These are phyloP conservation scores for Penelope pileata DNA, from an alignment of 2,113 vertebrate genomes.

Conservation along the genomic window DNA sequence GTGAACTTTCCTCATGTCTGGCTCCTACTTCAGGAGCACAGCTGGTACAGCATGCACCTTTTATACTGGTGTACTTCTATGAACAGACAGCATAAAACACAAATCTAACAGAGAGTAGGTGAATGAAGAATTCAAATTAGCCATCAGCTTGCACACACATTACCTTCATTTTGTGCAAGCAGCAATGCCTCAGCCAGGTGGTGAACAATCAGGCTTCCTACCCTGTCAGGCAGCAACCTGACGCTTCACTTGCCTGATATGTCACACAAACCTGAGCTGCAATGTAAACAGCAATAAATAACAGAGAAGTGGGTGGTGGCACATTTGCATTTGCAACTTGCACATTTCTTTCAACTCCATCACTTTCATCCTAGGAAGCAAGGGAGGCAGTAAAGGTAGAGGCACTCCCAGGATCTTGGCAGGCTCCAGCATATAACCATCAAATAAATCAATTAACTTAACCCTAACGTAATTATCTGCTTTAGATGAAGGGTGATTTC, in stretches of 20 bases:
- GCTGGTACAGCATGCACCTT: not conserved
- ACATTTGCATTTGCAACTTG: not conserved
- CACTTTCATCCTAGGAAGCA: not conserved
- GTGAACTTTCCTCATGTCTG: not conserved
- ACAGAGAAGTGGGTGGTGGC: not conserved
- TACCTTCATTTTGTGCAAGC: not conserved
- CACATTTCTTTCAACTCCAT: not conserved
- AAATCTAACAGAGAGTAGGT: not conserved
- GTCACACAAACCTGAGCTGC: not conserved
- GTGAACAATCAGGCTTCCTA: not conserved
- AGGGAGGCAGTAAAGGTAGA: not conserved
- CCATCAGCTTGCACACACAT: not conserved
- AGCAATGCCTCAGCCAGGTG: not conserved
- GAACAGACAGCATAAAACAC: not conserved
- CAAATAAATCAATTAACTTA: slow-evolving; percentile 53
- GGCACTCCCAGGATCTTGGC: not conserved
- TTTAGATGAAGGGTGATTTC: slow-evolving; percentile 49
- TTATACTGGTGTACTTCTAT: not conserved
- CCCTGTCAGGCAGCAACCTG: not conserved
- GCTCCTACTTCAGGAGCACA: not conserved
- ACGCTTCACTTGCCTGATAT: not conserved
- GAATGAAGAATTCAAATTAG: not conserved
- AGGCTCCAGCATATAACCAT: slow-evolving; percentile 9
- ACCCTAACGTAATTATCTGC: slow-evolving; percentile 27
- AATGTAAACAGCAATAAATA: slow-evolving; percentile 38